Evolutionary conservation across 2,797 vertebrate genomes (phyloP), one percentile per base, ranked within the genome.

Genomic region (Scleropages formosus): DNA sequence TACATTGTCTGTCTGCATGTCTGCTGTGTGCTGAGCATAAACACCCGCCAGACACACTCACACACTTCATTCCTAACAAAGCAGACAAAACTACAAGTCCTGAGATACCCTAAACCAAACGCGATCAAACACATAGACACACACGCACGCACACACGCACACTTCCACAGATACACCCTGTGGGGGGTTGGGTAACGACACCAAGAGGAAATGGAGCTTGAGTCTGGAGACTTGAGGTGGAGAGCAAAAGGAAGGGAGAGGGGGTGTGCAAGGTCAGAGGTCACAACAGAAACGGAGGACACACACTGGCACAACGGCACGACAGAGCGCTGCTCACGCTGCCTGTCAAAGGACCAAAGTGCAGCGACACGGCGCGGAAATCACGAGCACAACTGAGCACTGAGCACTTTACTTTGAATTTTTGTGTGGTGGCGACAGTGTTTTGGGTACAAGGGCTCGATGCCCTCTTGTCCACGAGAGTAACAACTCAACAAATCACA

Each of bases 1-100:
- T 27, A 67, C 74, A 75, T 59, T 75, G 74, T 75, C 74, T 67
- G 63, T 16, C 26, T 51, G 24, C 39, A 46, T 31, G 24, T 15
- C 47, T 56, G 31, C 31, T 39, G 62, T 58, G 31, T 26, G n/a
- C 16, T 59, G 74, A 59, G 27, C 63, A 67, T 66, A 56, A 67
- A 58, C 49, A 56, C 20, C 72, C 60, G 27, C 53, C 9, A 73
- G 60, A 18, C 71, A 15, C 22, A 12, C 63, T 58, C 62, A 60
- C 67, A 53, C 59, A 53, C 63, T 44, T n/a, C n/a, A n/a, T n/a
- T 16, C 51, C 51, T 51, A 53, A 8, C 51, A 53, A 53, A 16
- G 16, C 51, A 53, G 16, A 53, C 8, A 8, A 9, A 8, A 53
- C 53, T 53, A 8, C 13, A 13, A 53, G 58, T 13, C 53, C 3